Base-by-base conservation (phyloP, 2,888 invertebrate species). In the Harpalus rufipes region DNA sequence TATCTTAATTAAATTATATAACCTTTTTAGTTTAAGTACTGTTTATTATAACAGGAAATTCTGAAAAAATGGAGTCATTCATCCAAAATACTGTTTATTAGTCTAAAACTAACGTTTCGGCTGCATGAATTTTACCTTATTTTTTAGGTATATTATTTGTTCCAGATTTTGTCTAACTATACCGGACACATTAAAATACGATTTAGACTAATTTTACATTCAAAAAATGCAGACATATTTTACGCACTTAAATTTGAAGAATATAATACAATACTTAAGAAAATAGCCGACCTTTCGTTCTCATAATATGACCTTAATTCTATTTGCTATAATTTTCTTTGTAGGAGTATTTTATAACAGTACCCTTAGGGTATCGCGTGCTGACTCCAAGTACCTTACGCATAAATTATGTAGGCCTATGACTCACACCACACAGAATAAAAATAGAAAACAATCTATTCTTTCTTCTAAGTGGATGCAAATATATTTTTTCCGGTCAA, bases 131-230 rank as follows among this genome's bases (percentile, higher is more conserved):
- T n/a, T n/a, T n/a, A n/a, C n/a, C n/a, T n/a, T n/a, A n/a, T n/a
- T n/a, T n/a, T n/a, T n/a, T n/a, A n/a, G n/a, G n/a, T n/a, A n/a
- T n/a, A n/a, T n/a, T n/a, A n/a, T n/a, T n/a, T n/a, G n/a, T n/a
- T n/a, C n/a, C n/a, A n/a, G n/a, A n/a, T 59, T 59, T 16, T 14
- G 59, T 59, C 3, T 59, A 59, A 63, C 2, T 12, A 63, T 12
- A 32, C 21, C 18, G 63, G 18, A 63, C 63, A 63, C 25, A 63
- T 63, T 63, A 63, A 63, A 63, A 18, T 63, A 32, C 32, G 44
- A 1, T 51, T 51, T 51, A 51, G 12, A 51, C 8, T 12, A 12
- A 8, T 51, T 51, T 51, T 51, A 51, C 0, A 51, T 51, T 51
- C 5, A 4, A 63, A 63, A 63, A 16, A 18, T 21, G 12, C 16